Conservation (phyloP, 2,888 invertebrate species). For the Gnatocerus cornutus region DNA sequence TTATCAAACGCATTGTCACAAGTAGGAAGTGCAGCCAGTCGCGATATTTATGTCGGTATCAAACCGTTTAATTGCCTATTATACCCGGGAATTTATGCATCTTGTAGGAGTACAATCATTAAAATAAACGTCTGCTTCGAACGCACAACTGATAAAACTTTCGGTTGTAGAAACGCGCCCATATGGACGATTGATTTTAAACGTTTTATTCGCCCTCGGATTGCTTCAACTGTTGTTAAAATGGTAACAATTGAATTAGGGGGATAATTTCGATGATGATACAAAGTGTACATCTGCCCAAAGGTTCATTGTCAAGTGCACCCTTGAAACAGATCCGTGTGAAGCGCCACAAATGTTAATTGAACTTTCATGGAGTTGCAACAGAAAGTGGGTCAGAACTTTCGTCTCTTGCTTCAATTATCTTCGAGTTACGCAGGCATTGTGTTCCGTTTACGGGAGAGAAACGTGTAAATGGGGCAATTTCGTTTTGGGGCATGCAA, state of each 20-base stretch:
- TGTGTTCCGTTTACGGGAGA: conserved; percentile 29
- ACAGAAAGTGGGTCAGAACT: conserved; percentile 30
- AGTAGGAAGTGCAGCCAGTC: conserved; percentile 2
- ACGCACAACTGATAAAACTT: conserved; percentile 4
- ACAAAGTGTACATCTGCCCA: conserved; percentile 60
- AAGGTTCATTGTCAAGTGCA: conserved; percentile 60
- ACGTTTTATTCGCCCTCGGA: conserved; percentile 34
- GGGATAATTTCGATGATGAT: conserved; percentile 34
- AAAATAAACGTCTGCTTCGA: background rate
- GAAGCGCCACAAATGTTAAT: conserved; percentile 60
- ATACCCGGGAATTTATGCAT: conserved; percentile 11
- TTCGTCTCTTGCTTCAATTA: conserved; percentile 15
- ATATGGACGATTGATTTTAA: conserved; percentile 37
- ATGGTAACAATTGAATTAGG: conserved; percentile 39
- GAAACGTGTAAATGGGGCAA: conserved; percentile 35
- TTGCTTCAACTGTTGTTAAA: conserved; percentile 19
- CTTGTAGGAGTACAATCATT: conserved; percentile 20
- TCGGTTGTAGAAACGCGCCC: background rate
- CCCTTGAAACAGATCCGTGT: conserved; percentile 59
- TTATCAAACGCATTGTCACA: background rate
- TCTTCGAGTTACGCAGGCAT: conserved; percentile 11
- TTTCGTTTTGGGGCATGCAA: conserved; percentile 28
- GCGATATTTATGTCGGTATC: conserved; percentile 2
- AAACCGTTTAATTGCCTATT: conserved; percentile 16
- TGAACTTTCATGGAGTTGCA: no score